A percentile compares a stretch with the other conserved stretches of the same genome.
Evolutionary conservation across 2,113 vertebrate genomes (phyloP).

Genomic region (Hymenochirus boettgeri): DNA sequence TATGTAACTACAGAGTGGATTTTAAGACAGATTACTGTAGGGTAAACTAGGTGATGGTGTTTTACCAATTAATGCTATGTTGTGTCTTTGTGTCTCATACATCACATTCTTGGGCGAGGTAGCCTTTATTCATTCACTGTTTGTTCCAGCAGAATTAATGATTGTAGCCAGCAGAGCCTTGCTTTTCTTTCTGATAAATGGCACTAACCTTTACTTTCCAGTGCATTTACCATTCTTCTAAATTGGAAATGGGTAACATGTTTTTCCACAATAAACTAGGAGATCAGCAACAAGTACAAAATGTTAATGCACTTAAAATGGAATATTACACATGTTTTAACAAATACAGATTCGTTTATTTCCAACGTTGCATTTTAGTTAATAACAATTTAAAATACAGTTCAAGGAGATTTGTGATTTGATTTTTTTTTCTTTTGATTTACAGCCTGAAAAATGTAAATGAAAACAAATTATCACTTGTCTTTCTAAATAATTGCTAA

Average conservation of each 20-base stretch:
- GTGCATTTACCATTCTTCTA: conserved; percentile 26
- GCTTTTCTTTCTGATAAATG: conserved; percentile 37
- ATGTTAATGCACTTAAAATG: no score
- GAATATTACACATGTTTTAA: no score
- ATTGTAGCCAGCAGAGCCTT: conserved; percentile 46
- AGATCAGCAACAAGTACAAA: no score
- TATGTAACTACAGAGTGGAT: conserved; percentile 48
- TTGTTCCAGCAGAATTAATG: conserved; percentile 50
- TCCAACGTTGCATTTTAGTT: no score
- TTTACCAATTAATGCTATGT: conserved; percentile 59
- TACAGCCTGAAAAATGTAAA: no score
- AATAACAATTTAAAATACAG: no score
- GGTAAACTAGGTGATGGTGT: conserved; percentile 49
- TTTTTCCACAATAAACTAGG: not conserved
- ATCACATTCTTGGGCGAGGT: conserved; percentile 40
- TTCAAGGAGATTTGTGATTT: no score
- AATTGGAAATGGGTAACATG: conserved; percentile 5
- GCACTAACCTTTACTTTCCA: conserved; percentile 37
- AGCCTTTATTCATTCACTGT: conserved; percentile 48
- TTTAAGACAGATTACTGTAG: conserved; percentile 48
- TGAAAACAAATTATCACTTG: no score
- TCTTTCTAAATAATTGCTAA: no score
- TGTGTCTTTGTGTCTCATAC: conserved; percentile 52
- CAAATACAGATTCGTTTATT: no score
- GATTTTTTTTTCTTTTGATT: no score